Evolutionary conservation across 2,888 invertebrate genomes (phyloP), one percentile per base, ranked within the genome.

Genomic region (Dorcus hopei): DNA sequence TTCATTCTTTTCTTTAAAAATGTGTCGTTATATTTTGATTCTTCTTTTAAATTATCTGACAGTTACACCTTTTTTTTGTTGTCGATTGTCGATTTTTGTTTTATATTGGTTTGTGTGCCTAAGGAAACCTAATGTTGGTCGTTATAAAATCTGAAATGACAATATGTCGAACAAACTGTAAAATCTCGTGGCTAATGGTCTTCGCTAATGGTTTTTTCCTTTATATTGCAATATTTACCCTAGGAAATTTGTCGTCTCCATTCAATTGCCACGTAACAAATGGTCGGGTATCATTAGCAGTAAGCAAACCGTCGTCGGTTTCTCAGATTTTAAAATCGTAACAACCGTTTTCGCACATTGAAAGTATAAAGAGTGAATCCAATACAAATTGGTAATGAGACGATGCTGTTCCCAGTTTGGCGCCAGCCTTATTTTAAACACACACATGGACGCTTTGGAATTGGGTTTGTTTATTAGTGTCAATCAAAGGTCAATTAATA

Each of bases 401-500:
- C 26, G 26, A 33, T 33, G 26, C 2, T 19, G 23, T 45, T 9
- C 23, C n/a, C 45, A 45, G 14, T 57, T 61, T 58, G 63, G 66
- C 63, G 65, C 65, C 65, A 62, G 57, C 47, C 57, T 57, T 59
- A 59, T 62, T 57, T 52, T 58, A 59, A 55, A 52, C 54, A 62
- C 60, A 59, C 62, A 59, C 58, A 54, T 58, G 65, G 54, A 59
- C 66, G 64, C 67, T 68, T 65, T 65, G 63, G 64, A 67, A 69
- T 67, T 67, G 69, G 68, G 66, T 71, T 72, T 71, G 73, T 72
- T 74, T 76, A 76, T 76, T 76, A 74, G 70, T 74, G 76, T 77
- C 75, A 77, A 76, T 76, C 73, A 75, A 73, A 74, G 77, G 77
- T 77, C 74, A 77, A 76, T 75, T 74, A 70, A 70, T 74, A 74